A percentile compares a stretch with the other conserved stretches of the same genome.
phyloP scores from a whole-genome alignment of 2,888 invertebrate genomes.

The Lissonota sp. region DNA sequence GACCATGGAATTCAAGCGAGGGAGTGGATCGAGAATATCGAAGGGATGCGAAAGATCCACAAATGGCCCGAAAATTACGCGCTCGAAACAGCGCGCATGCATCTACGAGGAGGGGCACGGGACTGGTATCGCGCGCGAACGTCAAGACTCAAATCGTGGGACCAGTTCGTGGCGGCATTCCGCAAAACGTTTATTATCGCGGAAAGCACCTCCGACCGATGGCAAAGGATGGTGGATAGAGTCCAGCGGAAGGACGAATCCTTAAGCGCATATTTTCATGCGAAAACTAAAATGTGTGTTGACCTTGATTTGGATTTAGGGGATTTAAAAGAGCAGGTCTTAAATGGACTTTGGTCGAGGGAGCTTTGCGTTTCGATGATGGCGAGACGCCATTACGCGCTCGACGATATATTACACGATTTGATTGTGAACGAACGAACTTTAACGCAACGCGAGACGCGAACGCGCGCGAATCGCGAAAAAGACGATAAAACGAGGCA shows the following conservation, averaged over 20 bases:
- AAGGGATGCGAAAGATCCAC: slow-evolving; percentile 30
- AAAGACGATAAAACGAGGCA: too few relatives aligned
- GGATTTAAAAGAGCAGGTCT: too few relatives aligned
- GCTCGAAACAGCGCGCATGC: slow-evolving; percentile 40
- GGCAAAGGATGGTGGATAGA: slow-evolving; percentile 22
- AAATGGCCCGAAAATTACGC: slow-evolving; percentile 36
- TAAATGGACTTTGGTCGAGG: slow-evolving; percentile 24
- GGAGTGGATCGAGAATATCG: slow-evolving; percentile 43
- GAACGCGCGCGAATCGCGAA: background rate
- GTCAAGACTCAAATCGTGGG: background rate
- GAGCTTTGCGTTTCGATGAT: slow-evolving; percentile 27
- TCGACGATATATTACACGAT: slow-evolving; percentile 32
- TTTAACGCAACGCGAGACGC: background rate
- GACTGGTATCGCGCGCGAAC: slow-evolving; percentile 37
- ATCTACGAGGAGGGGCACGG: slow-evolving; percentile 23
- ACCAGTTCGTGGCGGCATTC: slow-evolving; percentile 16
- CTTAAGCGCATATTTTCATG: slow-evolving; percentile 25
- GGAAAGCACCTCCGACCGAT: slow-evolving; percentile 7
- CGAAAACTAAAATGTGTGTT: slow-evolving; percentile 22
- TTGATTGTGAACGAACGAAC: background rate
- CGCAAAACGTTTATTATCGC: slow-evolving; percentile 15
- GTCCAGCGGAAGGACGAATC: slow-evolving; percentile 1
- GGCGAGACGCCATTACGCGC: background rate
- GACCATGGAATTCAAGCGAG: background rate
- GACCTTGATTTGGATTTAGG: background rate